Evolutionary conservation across 2,797 vertebrate genomes (phyloP), one percentile per base, ranked within the genome.

Genomic region (Octomys mimax): DNA sequence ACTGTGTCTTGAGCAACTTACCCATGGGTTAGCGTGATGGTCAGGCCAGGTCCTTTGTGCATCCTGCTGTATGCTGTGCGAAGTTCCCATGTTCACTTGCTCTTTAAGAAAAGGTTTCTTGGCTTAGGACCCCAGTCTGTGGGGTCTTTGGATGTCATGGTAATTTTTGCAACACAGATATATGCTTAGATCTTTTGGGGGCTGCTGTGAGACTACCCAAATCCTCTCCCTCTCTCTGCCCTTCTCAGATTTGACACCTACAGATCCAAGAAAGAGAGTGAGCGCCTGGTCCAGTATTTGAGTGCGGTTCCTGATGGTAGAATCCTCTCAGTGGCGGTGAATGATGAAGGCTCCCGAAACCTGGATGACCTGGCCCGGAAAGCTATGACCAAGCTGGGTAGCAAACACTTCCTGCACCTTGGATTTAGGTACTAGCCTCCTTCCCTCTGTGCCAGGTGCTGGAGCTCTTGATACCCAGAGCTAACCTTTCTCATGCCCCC

Each of bases 271-370:
- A 99, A 99, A 11, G 99, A 99, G 98, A 99, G 99, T 19, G 96
- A 98, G 5, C 99, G 99, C 0, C 99, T 99, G 89, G 99, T 98
- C n/a, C 98, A 99, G 94, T 99, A 99, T 36, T 96, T 99, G 97
- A 98, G 99, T 1, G 93, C 95, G 0, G 98, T 99, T 91, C 98
- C 98, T 0, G 95, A 98, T 0, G 99, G 99, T 64, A 98, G 98
- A 97, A 99, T 99, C 90, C 97, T 99, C 92, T 99, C 99, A 0
- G 98, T 99, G 36, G 98, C 99, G 89, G 99, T 99, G 96, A 99
- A 99, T 0, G 99, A 99, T 11, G 99, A 99, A 97, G 99, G 99
- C 79, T 99, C 99, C 59, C 99, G 99, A 97, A 99, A 99, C 98
- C 96, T 99, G 98, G 99, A 99, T 71, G 99, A 99, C 92, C 97